Evolutionary conservation across 2,888 invertebrate species (phyloP).

Genomic region (Caenorhabditis sp.): DNA sequence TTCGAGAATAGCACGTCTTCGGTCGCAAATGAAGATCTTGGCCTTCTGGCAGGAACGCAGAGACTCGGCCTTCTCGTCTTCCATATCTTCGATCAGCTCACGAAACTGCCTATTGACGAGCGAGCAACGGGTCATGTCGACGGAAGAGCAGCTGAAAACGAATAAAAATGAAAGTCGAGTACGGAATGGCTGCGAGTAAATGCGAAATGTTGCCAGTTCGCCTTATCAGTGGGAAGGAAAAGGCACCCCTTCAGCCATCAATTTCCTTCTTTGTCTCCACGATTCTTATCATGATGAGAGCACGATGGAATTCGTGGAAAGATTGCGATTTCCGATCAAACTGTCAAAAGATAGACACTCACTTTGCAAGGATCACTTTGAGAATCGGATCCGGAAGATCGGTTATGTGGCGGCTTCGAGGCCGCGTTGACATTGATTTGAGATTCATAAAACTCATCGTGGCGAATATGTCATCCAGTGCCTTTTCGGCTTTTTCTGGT

Average conservation of each 20-base stretch:
- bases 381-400: slow-evolving; percentile 22
- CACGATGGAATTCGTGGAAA: slow-evolving; percentile 6
- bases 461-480: slow-evolving; percentile 13
- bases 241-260: slow-evolving; percentile 18
- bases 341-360: slow-evolving; percentile 4
- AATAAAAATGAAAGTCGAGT: background rate
- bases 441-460: slow-evolving; percentile 24
- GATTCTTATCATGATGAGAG: slow-evolving; percentile 4
- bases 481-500: slow-evolving; percentile 4
- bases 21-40: slow-evolving; percentile 52
- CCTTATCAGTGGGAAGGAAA: too few relatives aligned
- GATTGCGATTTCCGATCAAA: slow-evolving; percentile 1
- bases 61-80: slow-evolving; percentile 17
- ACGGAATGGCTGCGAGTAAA: slow-evolving; percentile 19
- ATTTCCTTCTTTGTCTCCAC: slow-evolving; percentile 16
- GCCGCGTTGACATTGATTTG: background rate
- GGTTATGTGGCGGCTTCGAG: background rate
- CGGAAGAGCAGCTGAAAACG: slow-evolving; percentile 46
- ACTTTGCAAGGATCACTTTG: slow-evolving; percentile 22
- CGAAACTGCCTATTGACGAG: slow-evolving; percentile 27
- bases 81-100: slow-evolving; percentile 47
- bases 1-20: slow-evolving; percentile 54
- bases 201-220: slow-evolving; percentile 32
- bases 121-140: slow-evolving; percentile 46
- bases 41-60: slow-evolving; percentile 35